phyloP scores from a whole-genome alignment of 2,888 invertebrate species.

The Gari tellinella region DNA sequence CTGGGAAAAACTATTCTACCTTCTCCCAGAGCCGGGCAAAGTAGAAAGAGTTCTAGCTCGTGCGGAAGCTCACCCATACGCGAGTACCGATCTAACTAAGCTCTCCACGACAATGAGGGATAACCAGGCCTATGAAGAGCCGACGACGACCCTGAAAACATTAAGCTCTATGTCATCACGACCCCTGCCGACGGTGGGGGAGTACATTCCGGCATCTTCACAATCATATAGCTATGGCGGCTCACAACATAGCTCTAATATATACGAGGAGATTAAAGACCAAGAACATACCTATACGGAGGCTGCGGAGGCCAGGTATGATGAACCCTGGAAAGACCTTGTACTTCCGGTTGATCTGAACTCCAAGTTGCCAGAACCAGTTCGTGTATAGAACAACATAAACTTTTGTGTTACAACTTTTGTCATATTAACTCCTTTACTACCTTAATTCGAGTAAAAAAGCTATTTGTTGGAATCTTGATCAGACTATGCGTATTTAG shows the following conservation, averaged over 20 bases:
- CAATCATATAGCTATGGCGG: slow-evolving; percentile 30
- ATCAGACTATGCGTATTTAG: too few species aligned
- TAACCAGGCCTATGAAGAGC: slow-evolving; percentile 57
- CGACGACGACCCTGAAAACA: slow-evolving; percentile 16
- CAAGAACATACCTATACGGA: not conserved
- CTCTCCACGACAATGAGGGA: slow-evolving; percentile 33
- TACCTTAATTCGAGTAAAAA: too few species aligned
- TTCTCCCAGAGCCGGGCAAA: slow-evolving; percentile 87
- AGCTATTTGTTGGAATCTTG: too few species aligned
- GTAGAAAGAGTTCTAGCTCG: slow-evolving; percentile 37
- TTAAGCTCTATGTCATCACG: slow-evolving; percentile 21
- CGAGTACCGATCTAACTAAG: slow-evolving; percentile 43
- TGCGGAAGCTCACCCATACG: slow-evolving; percentile 54
- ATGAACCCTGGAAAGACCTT: slow-evolving; percentile 43
- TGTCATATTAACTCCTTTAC: too few species aligned
- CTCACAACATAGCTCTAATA: slow-evolving; percentile 47
- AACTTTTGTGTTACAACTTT: too few species aligned
- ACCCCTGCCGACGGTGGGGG: slow-evolving; percentile 41
- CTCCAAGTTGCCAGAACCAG: too few species aligned
- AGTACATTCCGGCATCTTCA: slow-evolving; percentile 36
- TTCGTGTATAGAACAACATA: too few species aligned
- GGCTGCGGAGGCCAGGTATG: slow-evolving; percentile 19
- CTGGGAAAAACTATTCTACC: slow-evolving; percentile 96
- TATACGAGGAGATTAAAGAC: slow-evolving; percentile 58
- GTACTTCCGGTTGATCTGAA: too few species aligned